phyloP scores from a whole-genome alignment of 2,113 vertebrate genomes.

The Thymallus thymallus region DNA sequence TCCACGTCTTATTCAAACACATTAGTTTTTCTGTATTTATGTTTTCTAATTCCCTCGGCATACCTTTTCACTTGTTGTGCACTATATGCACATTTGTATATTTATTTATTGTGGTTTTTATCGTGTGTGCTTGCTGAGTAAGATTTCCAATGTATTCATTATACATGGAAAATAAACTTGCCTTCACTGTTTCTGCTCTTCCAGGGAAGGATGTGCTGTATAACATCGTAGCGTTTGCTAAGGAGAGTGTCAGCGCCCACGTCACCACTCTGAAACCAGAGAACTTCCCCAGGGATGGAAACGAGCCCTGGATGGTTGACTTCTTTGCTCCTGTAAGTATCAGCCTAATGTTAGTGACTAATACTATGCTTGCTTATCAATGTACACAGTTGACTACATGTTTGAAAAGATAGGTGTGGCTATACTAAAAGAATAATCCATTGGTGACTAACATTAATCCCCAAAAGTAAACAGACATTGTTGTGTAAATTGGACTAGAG shows the following conservation, averaged over 20 bases:
- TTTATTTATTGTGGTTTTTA: too few species aligned
- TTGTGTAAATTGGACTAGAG: too few species aligned
- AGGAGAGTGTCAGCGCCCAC: conserved; percentile 91
- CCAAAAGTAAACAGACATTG: background rate
- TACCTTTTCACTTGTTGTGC: background rate
- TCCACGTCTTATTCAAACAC: background rate
- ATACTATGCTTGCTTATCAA: background rate
- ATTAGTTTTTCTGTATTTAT: background rate
- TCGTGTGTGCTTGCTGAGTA: too few species aligned
- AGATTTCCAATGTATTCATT: background rate
- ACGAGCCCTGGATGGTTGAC: conserved; percentile 96
- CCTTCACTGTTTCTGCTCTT: conserved; percentile 17
- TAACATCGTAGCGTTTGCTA: conserved; percentile 92
- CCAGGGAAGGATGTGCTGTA: conserved; percentile 91
- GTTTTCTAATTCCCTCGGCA: background rate
- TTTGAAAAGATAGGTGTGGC: background rate
- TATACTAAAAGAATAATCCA: too few species aligned
- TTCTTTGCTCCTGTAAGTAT: conserved; percentile 93
- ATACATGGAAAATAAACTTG: background rate
- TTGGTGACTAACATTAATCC: background rate
- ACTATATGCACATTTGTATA: too few species aligned
- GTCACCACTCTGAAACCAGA: conserved; percentile 90
- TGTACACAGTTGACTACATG: background rate
- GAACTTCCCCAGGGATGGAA: conserved; percentile 89
- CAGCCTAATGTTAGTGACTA: background rate